These are phyloP conservation scores for Beris chalybata DNA, from an alignment of 2,888 invertebrate genomes.

Conservation along the genomic window DNA sequence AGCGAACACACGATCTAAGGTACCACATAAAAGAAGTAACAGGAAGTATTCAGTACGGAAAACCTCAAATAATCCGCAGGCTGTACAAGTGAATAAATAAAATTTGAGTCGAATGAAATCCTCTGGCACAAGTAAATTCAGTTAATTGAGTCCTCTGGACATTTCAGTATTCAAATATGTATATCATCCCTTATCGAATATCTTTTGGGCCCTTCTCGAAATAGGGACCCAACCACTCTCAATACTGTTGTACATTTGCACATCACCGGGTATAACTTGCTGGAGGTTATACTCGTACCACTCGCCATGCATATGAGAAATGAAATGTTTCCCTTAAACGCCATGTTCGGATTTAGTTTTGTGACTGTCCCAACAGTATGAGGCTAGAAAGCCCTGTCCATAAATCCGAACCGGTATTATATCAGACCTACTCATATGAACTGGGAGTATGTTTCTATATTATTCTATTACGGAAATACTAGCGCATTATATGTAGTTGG, in stretches of 20 bases:
- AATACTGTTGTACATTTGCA: too few relatives aligned
- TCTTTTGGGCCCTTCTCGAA: neutral
- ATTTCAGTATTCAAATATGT: conserved; percentile 34
- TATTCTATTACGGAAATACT: too few relatives aligned
- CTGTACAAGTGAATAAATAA: conserved; percentile 22
- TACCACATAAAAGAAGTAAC: too few relatives aligned
- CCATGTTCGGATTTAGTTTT: conserved; percentile 18
- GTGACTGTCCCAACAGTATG: conserved; percentile 1
- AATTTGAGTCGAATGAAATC: conserved; percentile 29
- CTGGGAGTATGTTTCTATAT: conserved; percentile 1
- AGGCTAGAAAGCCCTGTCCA: conserved; percentile 10
- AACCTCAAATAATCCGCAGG: conserved; percentile 7
- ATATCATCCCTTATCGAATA: conserved; percentile 28
- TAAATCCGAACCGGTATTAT: conserved; percentile 10
- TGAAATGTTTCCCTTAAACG: conserved; percentile 7
- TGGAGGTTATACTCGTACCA: too few relatives aligned
- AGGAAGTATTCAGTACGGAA: too few relatives aligned
- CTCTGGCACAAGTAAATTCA: conserved; percentile 34
- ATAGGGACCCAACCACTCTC: too few relatives aligned
- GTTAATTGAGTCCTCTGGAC: conserved; percentile 36
- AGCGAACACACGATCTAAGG: too few relatives aligned
- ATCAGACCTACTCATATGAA: conserved; percentile 4
- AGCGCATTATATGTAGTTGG: neutral
- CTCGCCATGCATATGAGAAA: conserved; percentile 9
- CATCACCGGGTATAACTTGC: too few relatives aligned